Conservation (phyloP, 2,888 invertebrate genomes). For the Lepas anatifera region DNA sequence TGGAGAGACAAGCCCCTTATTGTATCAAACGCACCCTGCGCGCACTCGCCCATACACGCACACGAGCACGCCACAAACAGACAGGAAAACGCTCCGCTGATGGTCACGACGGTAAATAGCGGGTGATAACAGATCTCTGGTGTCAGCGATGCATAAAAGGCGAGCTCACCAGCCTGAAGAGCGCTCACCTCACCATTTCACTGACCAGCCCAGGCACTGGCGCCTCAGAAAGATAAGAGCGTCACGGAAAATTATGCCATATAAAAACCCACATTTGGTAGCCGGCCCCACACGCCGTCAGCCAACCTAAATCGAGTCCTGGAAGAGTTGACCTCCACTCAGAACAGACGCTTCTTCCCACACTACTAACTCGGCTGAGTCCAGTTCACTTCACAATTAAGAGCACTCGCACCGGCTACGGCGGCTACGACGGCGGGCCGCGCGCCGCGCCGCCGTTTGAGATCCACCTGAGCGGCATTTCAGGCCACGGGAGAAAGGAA, state of each 20-base stretch:
- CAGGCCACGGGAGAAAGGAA: not conserved
- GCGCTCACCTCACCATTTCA: too few species aligned
- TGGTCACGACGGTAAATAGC: not conserved
- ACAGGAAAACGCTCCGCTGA: not conserved
- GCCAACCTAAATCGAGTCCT: not conserved
- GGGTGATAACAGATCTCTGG: not conserved
- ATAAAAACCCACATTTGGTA: not conserved
- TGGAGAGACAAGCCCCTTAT: not conserved
- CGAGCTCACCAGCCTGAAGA: not conserved
- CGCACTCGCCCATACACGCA: too few species aligned
- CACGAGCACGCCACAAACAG: too few species aligned
- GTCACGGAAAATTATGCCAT: not conserved
- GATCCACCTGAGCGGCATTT: not conserved
- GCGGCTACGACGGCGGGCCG: too few species aligned
- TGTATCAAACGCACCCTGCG: conserved; percentile 1
- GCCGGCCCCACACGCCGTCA: too few species aligned
- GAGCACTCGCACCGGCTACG: too few species aligned
- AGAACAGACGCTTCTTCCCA: too few species aligned
- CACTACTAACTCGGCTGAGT: too few species aligned
- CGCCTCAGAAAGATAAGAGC: not conserved
- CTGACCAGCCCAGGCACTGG: not conserved
- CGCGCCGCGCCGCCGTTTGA: not conserved
- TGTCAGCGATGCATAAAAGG: not conserved
- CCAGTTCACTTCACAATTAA: too few species aligned
- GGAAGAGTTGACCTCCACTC: not conserved